Base-by-base conservation (phyloP, 2,797 vertebrate genomes). In the Thripadectes ignobilis region DNA sequence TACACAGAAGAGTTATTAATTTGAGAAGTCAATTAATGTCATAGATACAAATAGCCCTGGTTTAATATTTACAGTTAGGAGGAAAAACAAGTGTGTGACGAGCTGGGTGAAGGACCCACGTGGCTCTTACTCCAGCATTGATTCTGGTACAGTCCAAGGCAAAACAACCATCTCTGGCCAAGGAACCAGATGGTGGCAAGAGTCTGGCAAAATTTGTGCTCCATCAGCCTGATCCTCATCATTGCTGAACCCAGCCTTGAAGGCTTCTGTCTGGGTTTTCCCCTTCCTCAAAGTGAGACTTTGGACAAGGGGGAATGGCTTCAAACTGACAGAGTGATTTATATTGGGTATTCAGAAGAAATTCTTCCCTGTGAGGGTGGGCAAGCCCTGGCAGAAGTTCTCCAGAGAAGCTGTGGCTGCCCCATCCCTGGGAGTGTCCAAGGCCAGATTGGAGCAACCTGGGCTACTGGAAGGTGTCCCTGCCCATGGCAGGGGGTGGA, bases 1-100 rank as follows among this genome's bases (percentile, higher is more conserved):
- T 71, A 26, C 73, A 29, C 75, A 75, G 89, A 85, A 71, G 79
- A 95, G 93, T 93, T 97, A 94, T 96, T 97, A 96, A 95, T 93
- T 93, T 66, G 39, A 88, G 88, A 69, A 95, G 80, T 94, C 96
- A 91, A 92, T 95, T 93, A 96, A 87, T 76, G 93, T 96, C 94
- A 96, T 81, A 67, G 92, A 95, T 95, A 94, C 94, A 92, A 95
- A 96, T 94, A 74, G 94, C 82, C 69, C 57, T 85, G 87, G 30
- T 94, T 94, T 91, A 48, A 39, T 96, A 95, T 95, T 93, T 95
- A 93, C 89, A 85, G 71, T 81, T 59, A 22, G 82, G 32, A 68
- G 76, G 63, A n/a, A 45, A 90, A 71, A 1, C 3, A 46, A 67
- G 52, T 2, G 3, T 0, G 4, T 67, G 78, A 41, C 34, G 7